Conservation (phyloP, 1,140 invertebrate genomes). For the Drosophila punjabiensis region DNA sequence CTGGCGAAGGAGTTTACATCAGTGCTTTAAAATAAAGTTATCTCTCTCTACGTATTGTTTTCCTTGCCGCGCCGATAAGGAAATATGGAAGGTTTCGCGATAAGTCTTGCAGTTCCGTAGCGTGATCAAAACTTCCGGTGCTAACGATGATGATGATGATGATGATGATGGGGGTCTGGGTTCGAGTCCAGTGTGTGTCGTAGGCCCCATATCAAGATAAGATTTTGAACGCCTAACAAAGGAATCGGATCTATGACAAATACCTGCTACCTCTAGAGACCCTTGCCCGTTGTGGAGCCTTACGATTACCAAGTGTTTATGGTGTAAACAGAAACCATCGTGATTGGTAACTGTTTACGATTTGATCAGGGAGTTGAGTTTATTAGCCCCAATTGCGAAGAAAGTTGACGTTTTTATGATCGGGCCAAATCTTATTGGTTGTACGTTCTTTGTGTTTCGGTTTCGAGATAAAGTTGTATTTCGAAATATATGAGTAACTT, state of each 20-base stretch:
- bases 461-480: background rate
- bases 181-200: constrained; percentile 63
- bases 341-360: constrained; percentile 8
- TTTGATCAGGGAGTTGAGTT: constrained; percentile 1
- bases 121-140: constrained; percentile 62
- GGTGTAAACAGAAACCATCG: constrained; percentile 32
- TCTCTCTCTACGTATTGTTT: constrained; percentile 29
- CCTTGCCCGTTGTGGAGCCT: background rate
- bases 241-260: constrained; percentile 44
- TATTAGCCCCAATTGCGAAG: constrained; percentile 10
- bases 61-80: constrained; percentile 28
- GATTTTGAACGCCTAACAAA: constrained; percentile 64
- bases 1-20: constrained; percentile 59
- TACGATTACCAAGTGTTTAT: constrained; percentile 36
- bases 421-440: background rate
- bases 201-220: constrained; percentile 65
- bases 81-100: constrained; percentile 36
- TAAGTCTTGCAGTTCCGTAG: constrained; percentile 62
- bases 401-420: constrained; percentile 11
- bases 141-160: constrained; percentile 33
- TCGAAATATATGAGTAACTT: constrained; percentile 4
- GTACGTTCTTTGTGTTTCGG: constrained; percentile 8
- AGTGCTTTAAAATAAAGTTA: constrained; percentile 69
- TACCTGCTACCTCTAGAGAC: constrained; percentile 3
- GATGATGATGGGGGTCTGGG: constrained; percentile 16